A percentile compares a stretch with the other conserved stretches of the same genome.
Evolutionary conservation across 2,113 vertebrate species (phyloP).

Genomic region (Oceanodroma tethys): DNA sequence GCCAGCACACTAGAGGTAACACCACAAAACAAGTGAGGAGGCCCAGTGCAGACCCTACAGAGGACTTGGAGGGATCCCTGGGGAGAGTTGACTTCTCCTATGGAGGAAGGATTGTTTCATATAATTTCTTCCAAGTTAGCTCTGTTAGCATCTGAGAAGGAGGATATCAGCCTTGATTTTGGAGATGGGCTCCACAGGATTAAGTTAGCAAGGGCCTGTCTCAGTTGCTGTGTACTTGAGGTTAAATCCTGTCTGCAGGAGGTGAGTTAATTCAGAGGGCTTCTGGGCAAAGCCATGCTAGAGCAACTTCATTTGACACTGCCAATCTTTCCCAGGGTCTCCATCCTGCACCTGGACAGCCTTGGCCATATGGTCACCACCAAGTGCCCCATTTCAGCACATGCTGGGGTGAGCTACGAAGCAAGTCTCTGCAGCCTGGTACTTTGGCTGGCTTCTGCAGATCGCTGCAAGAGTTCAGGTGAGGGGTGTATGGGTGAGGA

Average conservation of each 20-base stretch:
- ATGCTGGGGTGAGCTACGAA: neutral
- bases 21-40: neutral
- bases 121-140: neutral
- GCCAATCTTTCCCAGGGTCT: neutral
- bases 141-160: neutral
- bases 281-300: neutral
- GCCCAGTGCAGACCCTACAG: neutral
- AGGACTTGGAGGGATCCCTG: neutral
- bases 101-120: neutral
- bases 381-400: neutral
- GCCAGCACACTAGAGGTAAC: too few species aligned
- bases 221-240: neutral
- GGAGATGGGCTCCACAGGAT: neutral
- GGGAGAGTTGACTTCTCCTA: rapidly evolving
- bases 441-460: neutral
- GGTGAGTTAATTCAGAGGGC: neutral
- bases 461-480: neutral
- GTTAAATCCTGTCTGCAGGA: neutral
- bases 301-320: neutral
- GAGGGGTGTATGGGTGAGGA: neutral
- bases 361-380: neutral
- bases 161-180: neutral
- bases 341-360: neutral
- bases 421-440: neutral
- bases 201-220: neutral